Conservation (phyloP, 2,888 invertebrate species). For the Netelia fuscicornis region DNA sequence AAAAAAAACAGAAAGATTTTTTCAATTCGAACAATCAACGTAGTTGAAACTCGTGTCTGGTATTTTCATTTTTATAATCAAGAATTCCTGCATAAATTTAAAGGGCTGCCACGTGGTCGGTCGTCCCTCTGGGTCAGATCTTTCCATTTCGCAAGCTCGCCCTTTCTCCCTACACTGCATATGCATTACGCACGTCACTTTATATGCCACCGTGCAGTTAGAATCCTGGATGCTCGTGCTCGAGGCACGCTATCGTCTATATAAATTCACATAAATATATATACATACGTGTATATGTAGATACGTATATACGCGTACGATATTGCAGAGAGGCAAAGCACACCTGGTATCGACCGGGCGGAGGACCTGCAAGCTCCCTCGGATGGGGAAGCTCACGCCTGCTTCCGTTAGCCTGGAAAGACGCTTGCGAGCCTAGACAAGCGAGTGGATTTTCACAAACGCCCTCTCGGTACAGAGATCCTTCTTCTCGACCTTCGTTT, state of each 20-base stretch:
- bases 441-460: not conserved
- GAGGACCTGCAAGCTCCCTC: slow-evolving; percentile 41
- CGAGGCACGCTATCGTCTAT: not conserved
- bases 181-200: slow-evolving; percentile 10
- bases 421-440: not conserved
- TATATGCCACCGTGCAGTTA: slow-evolving; percentile 9
- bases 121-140: slow-evolving; percentile 1
- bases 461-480: not conserved
- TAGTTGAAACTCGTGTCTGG: not conserved
- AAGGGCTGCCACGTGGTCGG: not conserved
- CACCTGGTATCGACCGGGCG: slow-evolving; percentile 63
- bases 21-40: not conserved
- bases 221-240: slow-evolving; percentile 28
- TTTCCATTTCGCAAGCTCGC: slow-evolving; percentile 2
- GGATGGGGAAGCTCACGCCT: not conserved
- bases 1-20: not conserved
- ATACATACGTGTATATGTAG: not conserved
- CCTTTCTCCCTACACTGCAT: not conserved
- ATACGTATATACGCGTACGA: not conserved
- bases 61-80: slow-evolving; percentile 22
- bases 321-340: slow-evolving; percentile 46
- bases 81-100: not conserved
- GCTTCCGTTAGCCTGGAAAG: not conserved
- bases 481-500: not conserved
- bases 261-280: slow-evolving; percentile 23